Base-by-base conservation (phyloP, 1,140 invertebrate species). In the Prorops nasuta region DNA sequence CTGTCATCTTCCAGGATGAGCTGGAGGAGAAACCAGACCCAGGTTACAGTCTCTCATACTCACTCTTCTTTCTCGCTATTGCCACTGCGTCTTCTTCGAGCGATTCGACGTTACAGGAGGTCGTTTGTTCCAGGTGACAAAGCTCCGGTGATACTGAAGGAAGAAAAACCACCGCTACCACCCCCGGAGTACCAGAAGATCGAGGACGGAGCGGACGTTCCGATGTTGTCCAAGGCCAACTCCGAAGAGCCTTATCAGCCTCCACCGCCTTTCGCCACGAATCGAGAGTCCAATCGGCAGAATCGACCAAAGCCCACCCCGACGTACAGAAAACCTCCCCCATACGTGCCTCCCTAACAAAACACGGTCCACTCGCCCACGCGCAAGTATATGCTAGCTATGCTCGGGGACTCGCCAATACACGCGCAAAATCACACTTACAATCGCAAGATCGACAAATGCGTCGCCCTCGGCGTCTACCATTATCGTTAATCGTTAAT, bases 1-100 rank as follows among this genome's bases (percentile, higher is more conserved):
- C 94, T 1, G 91, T 96, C 4, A 97, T 97, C 57, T 96, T 97
- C 73, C 88, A 89, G 71, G 93, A 98, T 74, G 94, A 98, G 70
- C 78, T 96, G 10, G 92, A 94, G 57, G 93, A 96, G 64, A 90
- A 92, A 66, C 90, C 88, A 1, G 89, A 89, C 71, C 86, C 89
- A 21, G 87, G 87, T 76, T 61, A 50, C 3, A 8, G n/a, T n/a
- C n/a, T n/a, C n/a, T n/a, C n/a, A n/a, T n/a, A n/a, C n/a, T n/a
- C n/a, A n/a, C n/a, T n/a, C n/a, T n/a, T n/a, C n/a, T n/a, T n/a
- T n/a, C n/a, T n/a, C n/a, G n/a, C n/a, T n/a, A n/a, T n/a, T n/a
- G n/a, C n/a, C n/a, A 36, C 6, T 14, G 16, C 34, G 18, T 20
- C 19, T 18, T 15, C 2, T 14, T n/a, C n/a, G n/a, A n/a, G 3